Evolutionary conservation across 2,113 vertebrate species (phyloP), one percentile per base, ranked within the genome.

Genomic region (Seriola quinqueradiata): DNA sequence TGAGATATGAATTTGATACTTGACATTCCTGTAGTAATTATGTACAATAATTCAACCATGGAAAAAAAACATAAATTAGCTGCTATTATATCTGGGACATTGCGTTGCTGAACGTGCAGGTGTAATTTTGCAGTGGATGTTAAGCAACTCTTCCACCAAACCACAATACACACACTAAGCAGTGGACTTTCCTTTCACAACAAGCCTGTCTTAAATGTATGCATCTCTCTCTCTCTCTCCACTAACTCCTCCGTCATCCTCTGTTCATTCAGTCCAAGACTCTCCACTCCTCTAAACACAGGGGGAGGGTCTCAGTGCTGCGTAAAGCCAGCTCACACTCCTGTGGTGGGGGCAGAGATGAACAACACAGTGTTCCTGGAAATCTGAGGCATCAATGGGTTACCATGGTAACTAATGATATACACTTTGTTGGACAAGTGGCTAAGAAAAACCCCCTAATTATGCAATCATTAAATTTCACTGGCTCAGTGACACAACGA

Each of bases 351-450:
- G 14, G 42, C 28, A 32, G 48, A 70, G 60, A 54, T 88, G 48
- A 61, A 55, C 46, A 21, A 23, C 38, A 68, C 68, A 28, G 10
- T 48, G 77, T 81, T 89, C 81, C 72, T 19, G 57, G 64, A 89
- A 82, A 46, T 73, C 55, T 74, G 76, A 81, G 82, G 72, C 67
- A 66, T 79, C 66, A 40, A 32, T 28, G n/a, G 2, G 70, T 83
- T 86, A 54, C 66, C 40, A 36, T 32, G 70, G 70, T 46, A 44
- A 71, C 73, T 8, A 46, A 59, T 80, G 44, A 68, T 54, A 60
- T n/a, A 77, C 61, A 61, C 52, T 19, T 52, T 4, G 12, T 13
- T 19, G 59, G 48, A 48, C 36, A 61, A 16, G 19, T 12, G 42
- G 7, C 8, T 57, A 55, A 77, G 65, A 54, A 79, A 87, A 55